Base-by-base conservation (phyloP, 2,113 vertebrate species). In the Mandrillus leucophaeus region DNA sequence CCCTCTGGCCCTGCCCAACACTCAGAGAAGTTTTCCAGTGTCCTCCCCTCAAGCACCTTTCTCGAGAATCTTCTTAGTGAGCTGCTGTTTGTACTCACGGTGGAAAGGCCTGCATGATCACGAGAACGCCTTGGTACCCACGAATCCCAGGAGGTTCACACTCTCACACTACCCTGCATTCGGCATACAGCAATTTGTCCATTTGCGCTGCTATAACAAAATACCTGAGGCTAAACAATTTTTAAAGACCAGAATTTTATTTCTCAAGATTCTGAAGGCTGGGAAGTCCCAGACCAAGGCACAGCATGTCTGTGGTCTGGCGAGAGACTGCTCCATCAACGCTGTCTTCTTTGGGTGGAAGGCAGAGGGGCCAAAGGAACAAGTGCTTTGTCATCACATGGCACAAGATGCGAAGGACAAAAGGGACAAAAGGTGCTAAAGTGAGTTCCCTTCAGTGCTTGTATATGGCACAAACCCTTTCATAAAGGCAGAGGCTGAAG, bases 401-500 rank as follows among this genome's bases (percentile, higher is more conserved):
- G 14, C 30, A 45, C 45, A 35, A 45, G 12, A 55, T 9, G 16
- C 30, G 14, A 27, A 8, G 1, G n/a, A 12, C 66, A 40, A 82
- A 52, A 61, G 16, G 4, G 27, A 23, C 35, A 38, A 23, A 14
- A n/a, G 13, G 6, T 23, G 32, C n/a, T 22, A 3, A 48, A 48
- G 22, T 40, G n/a, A 20, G 32, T 27, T 20, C 9, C 25, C 16
- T 38, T 8, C 35, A 38, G 6, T 1, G 23, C 3, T 79, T 10
- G n/a, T 38, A 13, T 23, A 43, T 43, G 1, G n/a, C 27, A 23
- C 11, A 32, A 5, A 59, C 32, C 9, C 25, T 16, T 55, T 35
- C 13, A 0, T 3, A 8, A 43, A 8, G 35, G 64, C n/a, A 30
- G 3, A 9, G 4, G 4, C 14, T 30, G 30, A 25, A 30, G 22